phyloP scores from a whole-genome alignment of 1,140 invertebrate species.

The Pseudoatta argentina region DNA sequence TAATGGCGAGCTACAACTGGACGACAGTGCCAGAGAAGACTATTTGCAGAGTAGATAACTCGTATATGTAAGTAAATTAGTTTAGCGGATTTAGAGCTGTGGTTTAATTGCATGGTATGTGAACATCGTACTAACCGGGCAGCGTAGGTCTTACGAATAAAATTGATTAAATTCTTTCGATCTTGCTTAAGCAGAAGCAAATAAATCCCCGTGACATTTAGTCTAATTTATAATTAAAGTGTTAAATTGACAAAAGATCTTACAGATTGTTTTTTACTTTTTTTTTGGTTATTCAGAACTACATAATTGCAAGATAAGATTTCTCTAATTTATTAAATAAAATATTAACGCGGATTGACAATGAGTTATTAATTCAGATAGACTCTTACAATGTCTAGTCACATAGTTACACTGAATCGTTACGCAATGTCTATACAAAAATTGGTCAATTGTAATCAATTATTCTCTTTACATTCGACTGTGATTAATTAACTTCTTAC shows the following conservation, averaged over 20 bases:
- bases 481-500: no score
- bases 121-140: background rate
- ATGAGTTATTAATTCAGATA: background rate
- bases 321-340: background rate
- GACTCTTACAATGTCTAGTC: background rate
- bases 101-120: constrained; percentile 10
- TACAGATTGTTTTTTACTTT: background rate
- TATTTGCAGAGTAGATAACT: constrained; percentile 86
- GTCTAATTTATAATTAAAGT: background rate
- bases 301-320: background rate
- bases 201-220: background rate
- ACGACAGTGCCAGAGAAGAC: constrained; percentile 91
- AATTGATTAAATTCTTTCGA: constrained; percentile 27
- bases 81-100: constrained; percentile 13
- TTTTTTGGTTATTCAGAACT: background rate
- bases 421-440: no score
- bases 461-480: no score
- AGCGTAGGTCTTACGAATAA: constrained; percentile 6
- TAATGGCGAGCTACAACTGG: constrained; percentile 92
- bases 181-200: background rate
- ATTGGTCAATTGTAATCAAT: no score
- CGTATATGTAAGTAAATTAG: constrained; percentile 54
- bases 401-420: background rate
- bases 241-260: background rate
- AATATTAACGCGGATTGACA: background rate